Base-by-base conservation (phyloP, 2,797 vertebrate genomes). In the Bradypus variegatus region DNA sequence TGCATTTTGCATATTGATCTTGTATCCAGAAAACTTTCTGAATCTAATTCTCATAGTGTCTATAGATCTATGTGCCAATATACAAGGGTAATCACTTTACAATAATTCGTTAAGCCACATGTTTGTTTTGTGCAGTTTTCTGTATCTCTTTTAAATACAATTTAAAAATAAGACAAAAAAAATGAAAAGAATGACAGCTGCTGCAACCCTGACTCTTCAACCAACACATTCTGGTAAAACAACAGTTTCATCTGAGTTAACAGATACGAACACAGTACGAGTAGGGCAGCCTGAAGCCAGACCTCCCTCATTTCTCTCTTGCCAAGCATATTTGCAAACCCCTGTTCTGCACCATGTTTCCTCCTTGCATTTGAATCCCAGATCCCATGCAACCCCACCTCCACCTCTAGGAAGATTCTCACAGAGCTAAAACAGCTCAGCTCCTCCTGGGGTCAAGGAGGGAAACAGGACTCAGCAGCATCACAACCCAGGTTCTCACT, bases 281-380 rank as follows among this genome's bases (percentile, higher is more conserved):
- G 18, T 0, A 0, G 33, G 33, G 38, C 0, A 16, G 55, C 86
- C 48, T 0, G 1, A 48, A n/a, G 70, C 69, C 18, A 31, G 41
- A 38, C 33, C 86, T 5, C 8, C 27, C 33, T 21, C n/a, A 0
- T 48, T 53, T 50, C 15, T 15, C 31, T 33, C 79, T n/a, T 3
- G 6, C 79, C 8, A 50, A 78, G 33, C 8, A 21, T 38, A 12
- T 73, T 31, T 2, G 45, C 88, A 62, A 79, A 50, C 18, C 33
- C 62, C 36, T 1, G 2, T 5, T 2, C 76, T 64, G 33, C 27
- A 4, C 16, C 25, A 1, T 0, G 11, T 62, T 70, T 84, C n/a
- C 78, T n/a, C 21, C 8, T 10, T 31, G 65, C 65, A 45, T 11
- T 15, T 9, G 38, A 79, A 53, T 18, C 23, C 25, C 58, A 33